Base-by-base conservation (phyloP, 2,113 vertebrate species). In the Cettia cetti region DNA sequence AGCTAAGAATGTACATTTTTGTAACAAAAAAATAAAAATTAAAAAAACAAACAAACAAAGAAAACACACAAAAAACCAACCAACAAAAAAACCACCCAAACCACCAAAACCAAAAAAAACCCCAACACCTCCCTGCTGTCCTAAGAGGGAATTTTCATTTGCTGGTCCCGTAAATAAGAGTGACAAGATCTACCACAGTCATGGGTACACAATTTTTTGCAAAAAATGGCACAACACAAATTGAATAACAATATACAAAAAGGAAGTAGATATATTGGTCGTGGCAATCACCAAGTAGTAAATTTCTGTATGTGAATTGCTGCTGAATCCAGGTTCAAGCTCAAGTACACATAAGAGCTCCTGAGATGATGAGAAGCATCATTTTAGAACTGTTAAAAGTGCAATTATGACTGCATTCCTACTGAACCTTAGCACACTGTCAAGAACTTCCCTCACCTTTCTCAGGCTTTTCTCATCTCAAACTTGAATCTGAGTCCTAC, bases 141-240 rank as follows among this genome's bases (percentile, higher is more conserved):
- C 19, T 50, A 60, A 37, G 9, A 35, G 20, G 3, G 24, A 2
- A 45, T 30, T 84, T 70, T 37, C 33, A 50, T 23, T 61, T 53
- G 16, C 60, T 30, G 26, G 7, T 65, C 37, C n/a, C 27, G 1
- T 68, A 59, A 59, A 11, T 18, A 70, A 59, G 6, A n/a, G 39
- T 28, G 42, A 70, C 6, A 40, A 0, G 13, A 77, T 15, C 37
- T 17, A 65, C 21, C 13, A 59, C 24, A 49, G 56, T 12, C 56
- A 64, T 0, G 0, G 7, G 9, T 40, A 39, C 4, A 10, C 18
- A 27, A 11, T 13, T 42, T 33, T 42, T 44, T 45, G 35, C 18
- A 59, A 35, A 71, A 87, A 57, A 50, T 3, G 4, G 8, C 6
- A 7, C 13, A 40, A 42, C 12, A 45, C 19, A 49, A 10, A 24